These are phyloP conservation scores for Oreochromis spilurus DNA, from an alignment of 2,113 vertebrate species.

Conservation along the genomic window DNA sequence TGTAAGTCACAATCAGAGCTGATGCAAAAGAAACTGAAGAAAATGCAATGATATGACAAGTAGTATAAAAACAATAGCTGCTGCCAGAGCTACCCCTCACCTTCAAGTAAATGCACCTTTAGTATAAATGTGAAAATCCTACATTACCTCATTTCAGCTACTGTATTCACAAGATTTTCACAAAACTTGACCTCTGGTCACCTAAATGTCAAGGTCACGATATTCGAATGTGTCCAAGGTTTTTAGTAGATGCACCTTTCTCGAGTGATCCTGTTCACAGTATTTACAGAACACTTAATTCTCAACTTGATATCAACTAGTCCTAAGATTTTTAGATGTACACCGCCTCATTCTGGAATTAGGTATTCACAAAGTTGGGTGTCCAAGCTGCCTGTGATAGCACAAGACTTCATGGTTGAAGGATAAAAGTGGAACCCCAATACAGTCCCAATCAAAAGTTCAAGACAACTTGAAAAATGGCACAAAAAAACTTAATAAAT, in stretches of 20 bases:
- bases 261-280: not conserved
- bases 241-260: not conserved
- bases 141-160: not conserved
- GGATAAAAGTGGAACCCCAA: not conserved
- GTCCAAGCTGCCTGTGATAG: not conserved
- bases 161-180: not conserved
- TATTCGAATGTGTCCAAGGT: not conserved
- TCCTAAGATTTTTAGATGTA: not conserved
- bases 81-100: not conserved
- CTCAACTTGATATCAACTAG: not conserved
- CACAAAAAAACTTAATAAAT: rapidly evolving
- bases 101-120: not conserved
- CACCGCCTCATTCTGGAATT: not conserved
- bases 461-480: not conserved
- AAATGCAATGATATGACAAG: not conserved
- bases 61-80: not conserved
- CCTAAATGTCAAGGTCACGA: not conserved
- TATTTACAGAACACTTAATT: not conserved
- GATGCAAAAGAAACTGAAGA: not conserved
- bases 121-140: not conserved
- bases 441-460: not conserved
- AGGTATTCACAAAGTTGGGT: not conserved
- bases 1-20: not conserved
- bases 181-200: not conserved
- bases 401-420: not conserved